A percentile compares a stretch with the other conserved stretches of the same genome.
Conservation (phyloP, 2,113 vertebrate species). For the Heterocephalus glaber region DNA sequence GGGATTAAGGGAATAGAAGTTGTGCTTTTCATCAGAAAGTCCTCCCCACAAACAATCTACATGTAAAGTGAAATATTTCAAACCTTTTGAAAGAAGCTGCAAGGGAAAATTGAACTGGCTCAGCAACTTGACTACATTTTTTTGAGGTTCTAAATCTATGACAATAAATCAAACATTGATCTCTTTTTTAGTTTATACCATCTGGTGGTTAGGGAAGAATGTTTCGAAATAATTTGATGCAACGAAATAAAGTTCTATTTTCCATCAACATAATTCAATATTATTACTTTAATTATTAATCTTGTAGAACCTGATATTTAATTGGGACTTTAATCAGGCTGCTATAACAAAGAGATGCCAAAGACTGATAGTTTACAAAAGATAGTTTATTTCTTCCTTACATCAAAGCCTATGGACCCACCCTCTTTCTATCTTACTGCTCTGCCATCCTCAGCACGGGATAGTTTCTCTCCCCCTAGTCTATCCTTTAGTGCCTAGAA, state of each 20-base stretch:
- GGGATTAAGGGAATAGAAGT: conserved; percentile 42
- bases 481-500: background rate
- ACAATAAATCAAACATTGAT: conserved; percentile 2
- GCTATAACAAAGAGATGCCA: background rate
- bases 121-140: background rate
- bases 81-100: background rate
- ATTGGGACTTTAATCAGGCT: background rate
- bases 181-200: conserved; percentile 1
- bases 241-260: conserved; percentile 7
- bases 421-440: background rate
- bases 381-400: background rate
- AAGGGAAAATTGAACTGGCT: conserved; percentile 44
- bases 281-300: background rate
- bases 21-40: conserved; percentile 49
- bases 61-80: conserved; percentile 31
- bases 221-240: background rate
- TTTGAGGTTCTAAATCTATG: conserved; percentile 4
- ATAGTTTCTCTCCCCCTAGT: background rate
- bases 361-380: background rate
- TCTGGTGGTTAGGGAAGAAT: background rate
- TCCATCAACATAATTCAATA: conserved; percentile 21
- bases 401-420: background rate
- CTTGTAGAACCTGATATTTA: background rate
- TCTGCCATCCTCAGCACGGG: background rate
- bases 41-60: background rate